These are phyloP conservation scores for Calameuta pallipes DNA, from an alignment of 2,888 invertebrate genomes.

Conservation along the genomic window DNA sequence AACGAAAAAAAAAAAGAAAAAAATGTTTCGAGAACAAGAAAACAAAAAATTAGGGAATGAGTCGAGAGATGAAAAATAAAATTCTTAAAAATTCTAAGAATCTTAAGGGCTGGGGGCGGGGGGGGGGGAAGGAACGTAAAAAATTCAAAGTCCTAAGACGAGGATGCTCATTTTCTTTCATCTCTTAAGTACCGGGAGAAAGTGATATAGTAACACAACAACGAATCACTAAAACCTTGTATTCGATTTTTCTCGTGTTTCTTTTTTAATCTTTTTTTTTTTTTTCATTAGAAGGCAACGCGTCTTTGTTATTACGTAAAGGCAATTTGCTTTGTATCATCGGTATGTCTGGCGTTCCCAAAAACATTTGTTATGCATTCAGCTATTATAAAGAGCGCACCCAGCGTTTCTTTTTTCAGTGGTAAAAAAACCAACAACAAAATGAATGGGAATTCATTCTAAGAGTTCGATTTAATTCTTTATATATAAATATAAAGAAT, in stretches of 20 bases:
- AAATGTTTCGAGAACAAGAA: not conserved
- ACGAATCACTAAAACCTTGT: slow-evolving; percentile 39
- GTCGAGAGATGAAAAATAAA: not conserved
- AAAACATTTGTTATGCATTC: slow-evolving; percentile 30
- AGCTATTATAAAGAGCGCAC: not conserved
- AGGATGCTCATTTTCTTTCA: not conserved
- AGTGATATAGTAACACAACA: slow-evolving; percentile 41
- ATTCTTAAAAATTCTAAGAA: not conserved
- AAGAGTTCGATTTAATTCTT: not conserved
- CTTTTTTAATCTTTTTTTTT: slow-evolving; percentile 40
- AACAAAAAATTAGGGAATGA: not conserved
- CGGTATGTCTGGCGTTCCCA: slow-evolving; percentile 61
- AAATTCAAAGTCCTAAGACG: not conserved
- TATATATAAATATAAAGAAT: slow-evolving; percentile 1
- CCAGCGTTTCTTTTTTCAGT: not conserved
- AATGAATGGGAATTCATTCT: not conserved
- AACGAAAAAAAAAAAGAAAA: not conserved
- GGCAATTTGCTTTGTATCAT: slow-evolving; percentile 66
- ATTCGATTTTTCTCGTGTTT: slow-evolving; percentile 42
- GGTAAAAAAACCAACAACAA: not conserved
- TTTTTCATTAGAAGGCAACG: slow-evolving; percentile 63
- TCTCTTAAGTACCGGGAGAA: slow-evolving; percentile 60
- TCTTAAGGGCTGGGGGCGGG: not conserved
- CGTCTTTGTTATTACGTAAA: slow-evolving; percentile 63
- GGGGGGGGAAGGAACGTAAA: not conserved